These are phyloP conservation scores for Galleria mellonella DNA, from an alignment of 1,140 invertebrate species.

Conservation along the genomic window DNA sequence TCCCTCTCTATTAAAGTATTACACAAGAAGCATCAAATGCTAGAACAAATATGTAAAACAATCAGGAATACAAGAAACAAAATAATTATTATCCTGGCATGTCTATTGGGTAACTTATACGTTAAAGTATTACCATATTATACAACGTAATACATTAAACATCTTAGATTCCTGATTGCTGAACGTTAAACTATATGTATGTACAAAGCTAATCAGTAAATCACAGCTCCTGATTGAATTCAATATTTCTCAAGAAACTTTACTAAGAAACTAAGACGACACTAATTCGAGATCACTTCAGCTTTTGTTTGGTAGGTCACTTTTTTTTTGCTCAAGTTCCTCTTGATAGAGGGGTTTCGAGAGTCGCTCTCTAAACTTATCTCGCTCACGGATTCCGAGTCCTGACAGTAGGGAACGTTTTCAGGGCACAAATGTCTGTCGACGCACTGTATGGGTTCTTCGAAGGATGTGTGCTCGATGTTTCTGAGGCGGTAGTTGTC, in stretches of 20 bases:
- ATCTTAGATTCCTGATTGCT: no score
- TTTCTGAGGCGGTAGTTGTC: conserved; percentile 43
- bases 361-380: conserved; percentile 57
- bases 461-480: conserved; percentile 34
- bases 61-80: background rate
- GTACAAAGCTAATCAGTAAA: conserved; percentile 56
- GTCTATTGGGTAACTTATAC: no score
- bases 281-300: conserved; percentile 51
- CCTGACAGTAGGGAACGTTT: conserved; percentile 30
- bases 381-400: conserved; percentile 60
- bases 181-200: conserved; percentile 3
- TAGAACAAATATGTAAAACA: background rate
- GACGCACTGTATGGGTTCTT: conserved; percentile 45
- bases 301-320: conserved; percentile 65
- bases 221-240: conserved; percentile 67
- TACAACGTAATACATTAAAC: no score
- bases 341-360: conserved; percentile 49
- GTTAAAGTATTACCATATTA: no score
- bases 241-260: background rate
- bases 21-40: conserved; percentile 7
- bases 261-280: background rate
- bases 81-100: background rate
- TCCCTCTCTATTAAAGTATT: conserved; percentile 19
- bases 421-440: conserved; percentile 44
- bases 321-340: conserved; percentile 40